Evolutionary conservation across 23 tunicate genomes (phyloP).

Genomic region (Trididemnum clinides): DNA sequence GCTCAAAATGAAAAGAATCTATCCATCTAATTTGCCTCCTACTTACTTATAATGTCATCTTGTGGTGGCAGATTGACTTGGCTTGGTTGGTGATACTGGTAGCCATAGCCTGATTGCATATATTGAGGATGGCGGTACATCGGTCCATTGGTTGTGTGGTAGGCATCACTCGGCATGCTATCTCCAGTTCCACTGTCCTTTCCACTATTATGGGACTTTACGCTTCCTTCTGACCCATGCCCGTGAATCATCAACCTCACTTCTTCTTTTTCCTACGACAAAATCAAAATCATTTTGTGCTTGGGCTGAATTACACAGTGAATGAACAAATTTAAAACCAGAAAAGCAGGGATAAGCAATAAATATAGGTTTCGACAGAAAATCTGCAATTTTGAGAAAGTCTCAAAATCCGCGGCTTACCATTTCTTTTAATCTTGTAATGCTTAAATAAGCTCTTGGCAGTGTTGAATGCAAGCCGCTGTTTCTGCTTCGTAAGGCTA

Average conservation of each 20-base stretch:
- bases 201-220: not conserved
- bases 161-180: constrained; percentile 77
- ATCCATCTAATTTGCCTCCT: not conserved
- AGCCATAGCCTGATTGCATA: not conserved
- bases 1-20: too few relatives aligned
- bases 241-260: not conserved
- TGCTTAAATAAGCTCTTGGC: too few relatives aligned
- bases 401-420: too few relatives aligned
- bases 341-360: too few relatives aligned
- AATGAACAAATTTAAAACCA: too few relatives aligned
- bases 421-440: too few relatives aligned
- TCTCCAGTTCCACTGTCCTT: constrained; percentile 78
- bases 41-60: constrained; percentile 32
- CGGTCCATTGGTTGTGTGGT: constrained; percentile 25
- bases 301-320: too few relatives aligned
- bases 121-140: not conserved
- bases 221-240: not conserved
- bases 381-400: too few relatives aligned
- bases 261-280: constrained; percentile 1
- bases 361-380: too few relatives aligned
- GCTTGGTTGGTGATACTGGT: constrained; percentile 29
- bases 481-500: too few relatives aligned
- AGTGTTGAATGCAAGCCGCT: too few relatives aligned
- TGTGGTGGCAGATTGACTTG: constrained; percentile 50
- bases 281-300: not conserved